Conservation (phyloP, 2,797 vertebrate genomes). For the Chaenodraco wilsoni region DNA sequence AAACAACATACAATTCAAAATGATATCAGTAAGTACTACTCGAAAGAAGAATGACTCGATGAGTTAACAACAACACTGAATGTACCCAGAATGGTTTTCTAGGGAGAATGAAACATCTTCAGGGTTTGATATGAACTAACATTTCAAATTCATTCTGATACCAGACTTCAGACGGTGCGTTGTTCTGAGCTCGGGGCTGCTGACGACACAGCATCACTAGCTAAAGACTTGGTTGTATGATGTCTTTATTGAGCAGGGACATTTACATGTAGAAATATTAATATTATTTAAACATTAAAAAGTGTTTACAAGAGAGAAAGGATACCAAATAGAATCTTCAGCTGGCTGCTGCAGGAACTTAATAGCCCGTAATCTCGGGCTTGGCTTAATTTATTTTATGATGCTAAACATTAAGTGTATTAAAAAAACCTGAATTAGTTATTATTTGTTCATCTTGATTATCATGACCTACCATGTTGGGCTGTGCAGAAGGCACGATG, state of each 20-base stretch:
- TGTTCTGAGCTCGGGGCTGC: slow-evolving; percentile 32
- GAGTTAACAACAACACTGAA: neutral
- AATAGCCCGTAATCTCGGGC: too few relatives aligned
- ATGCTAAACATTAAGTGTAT: too few relatives aligned
- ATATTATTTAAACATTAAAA: slow-evolving; percentile 37
- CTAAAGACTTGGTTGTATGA: slow-evolving; percentile 14
- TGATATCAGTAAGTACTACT: neutral
- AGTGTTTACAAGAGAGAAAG: slow-evolving; percentile 12
- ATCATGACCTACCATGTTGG: slow-evolving; percentile 80
- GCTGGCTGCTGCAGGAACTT: neutral
- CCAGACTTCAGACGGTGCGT: slow-evolving; percentile 44
- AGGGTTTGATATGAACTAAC: slow-evolving; percentile 41
- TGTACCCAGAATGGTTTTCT: slow-evolving; percentile 22
- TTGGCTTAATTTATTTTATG: too few relatives aligned
- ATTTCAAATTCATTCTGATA: slow-evolving; percentile 66
- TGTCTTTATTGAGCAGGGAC: slow-evolving; percentile 6
- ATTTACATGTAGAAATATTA: slow-evolving; percentile 35
- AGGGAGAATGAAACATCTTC: slow-evolving; percentile 15
- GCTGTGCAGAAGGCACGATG: slow-evolving; percentile 64
- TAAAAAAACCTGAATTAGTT: too few relatives aligned
- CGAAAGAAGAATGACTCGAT: slow-evolving; percentile 17
- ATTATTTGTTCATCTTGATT: neutral
- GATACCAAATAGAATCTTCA: neutral
- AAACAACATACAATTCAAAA: neutral
- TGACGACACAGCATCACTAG: slow-evolving; percentile 20